phyloP scores from a whole-genome alignment of 2,113 vertebrate species.

The Elaphurus davidianus region DNA sequence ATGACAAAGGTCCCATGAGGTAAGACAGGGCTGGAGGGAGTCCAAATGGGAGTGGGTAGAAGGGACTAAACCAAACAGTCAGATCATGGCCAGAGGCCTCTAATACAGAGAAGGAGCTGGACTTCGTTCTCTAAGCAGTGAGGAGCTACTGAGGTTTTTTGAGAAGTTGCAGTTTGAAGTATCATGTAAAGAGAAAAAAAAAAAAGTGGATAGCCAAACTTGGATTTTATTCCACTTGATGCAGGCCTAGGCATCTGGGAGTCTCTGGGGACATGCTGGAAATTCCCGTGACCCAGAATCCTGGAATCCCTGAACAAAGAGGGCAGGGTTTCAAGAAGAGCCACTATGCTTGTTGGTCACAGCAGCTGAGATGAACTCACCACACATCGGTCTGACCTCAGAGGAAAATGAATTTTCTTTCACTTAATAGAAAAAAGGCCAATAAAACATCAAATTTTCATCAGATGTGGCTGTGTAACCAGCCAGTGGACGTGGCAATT shows the following conservation, averaged over 20 bases:
- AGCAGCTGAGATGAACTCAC: not conserved
- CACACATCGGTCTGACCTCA: not conserved
- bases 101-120: not conserved
- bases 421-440: constrained; percentile 45
- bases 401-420: constrained; percentile 54
- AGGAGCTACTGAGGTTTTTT: not conserved
- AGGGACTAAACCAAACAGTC: not conserved
- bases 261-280: not conserved
- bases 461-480: constrained; percentile 27
- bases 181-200: not conserved
- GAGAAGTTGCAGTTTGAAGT: not conserved
- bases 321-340: not conserved
- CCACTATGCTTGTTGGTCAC: not conserved
- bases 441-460: constrained; percentile 51
- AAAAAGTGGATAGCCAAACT: not conserved
- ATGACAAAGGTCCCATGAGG: not conserved
- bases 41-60: no score
- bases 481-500: not conserved
- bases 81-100: not conserved
- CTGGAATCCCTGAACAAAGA: not conserved
- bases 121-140: not conserved
- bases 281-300: not conserved
- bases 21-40: not conserved
- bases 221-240: not conserved
- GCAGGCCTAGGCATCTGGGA: not conserved